A percentile compares a stretch with the other conserved stretches of the same genome.
Conservation (phyloP, 2,113 vertebrate genomes). For the Hipposideros armiger region DNA sequence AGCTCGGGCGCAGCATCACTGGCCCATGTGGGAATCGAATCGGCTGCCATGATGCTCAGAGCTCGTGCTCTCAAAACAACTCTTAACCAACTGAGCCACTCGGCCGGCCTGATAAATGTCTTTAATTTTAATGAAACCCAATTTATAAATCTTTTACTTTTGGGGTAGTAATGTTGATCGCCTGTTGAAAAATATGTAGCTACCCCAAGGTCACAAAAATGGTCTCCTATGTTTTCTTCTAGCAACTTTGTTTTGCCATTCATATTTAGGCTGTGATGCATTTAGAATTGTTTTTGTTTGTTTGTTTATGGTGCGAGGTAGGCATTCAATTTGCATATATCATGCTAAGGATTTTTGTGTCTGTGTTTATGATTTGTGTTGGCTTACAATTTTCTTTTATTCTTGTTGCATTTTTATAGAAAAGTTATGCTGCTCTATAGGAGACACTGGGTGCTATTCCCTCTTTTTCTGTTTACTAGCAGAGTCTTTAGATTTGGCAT, state of each 20-base stretch:
- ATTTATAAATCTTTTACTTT: neutral
- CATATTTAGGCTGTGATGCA: neutral
- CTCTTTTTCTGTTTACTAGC: neutral
- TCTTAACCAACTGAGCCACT: too few species aligned
- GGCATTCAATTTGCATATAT: neutral
- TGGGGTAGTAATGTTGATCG: neutral
- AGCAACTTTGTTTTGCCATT: neutral
- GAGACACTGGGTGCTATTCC: neutral
- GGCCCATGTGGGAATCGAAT: too few species aligned
- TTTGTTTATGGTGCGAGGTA: neutral
- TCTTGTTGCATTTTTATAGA: neutral
- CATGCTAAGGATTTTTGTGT: neutral
- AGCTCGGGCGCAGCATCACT: too few species aligned
- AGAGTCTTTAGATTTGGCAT: neutral
- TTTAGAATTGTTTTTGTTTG: neutral
- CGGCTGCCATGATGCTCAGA: too few species aligned
- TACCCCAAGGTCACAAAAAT: neutral
- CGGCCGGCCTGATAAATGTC: neutral
- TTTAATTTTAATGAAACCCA: constrained; percentile 39
- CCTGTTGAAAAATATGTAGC: constrained; percentile 4
- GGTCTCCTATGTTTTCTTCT: neutral
- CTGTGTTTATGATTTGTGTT: neutral
- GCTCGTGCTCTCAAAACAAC: too few species aligned
- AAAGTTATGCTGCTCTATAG: neutral
- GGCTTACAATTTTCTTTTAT: constrained; percentile 19